These are phyloP conservation scores for Sitta carolinensis DNA, from an alignment of 2,797 vertebrate genomes.

Conservation along the genomic window DNA sequence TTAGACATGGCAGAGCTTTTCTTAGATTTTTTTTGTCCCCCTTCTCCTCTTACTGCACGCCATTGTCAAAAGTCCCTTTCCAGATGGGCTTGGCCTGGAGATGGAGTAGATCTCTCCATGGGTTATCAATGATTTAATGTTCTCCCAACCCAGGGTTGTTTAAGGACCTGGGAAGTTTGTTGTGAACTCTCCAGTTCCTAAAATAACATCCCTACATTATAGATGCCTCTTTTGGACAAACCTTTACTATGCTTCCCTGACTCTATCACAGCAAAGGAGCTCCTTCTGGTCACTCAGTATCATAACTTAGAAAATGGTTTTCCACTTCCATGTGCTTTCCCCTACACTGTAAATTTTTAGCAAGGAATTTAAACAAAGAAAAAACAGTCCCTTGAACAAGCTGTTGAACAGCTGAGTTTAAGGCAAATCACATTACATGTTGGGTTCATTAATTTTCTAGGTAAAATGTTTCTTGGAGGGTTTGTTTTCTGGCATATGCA, in stretches of 20 bases:
- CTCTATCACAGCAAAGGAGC: background rate
- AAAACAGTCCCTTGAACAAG: background rate
- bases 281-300: background rate
- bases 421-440: background rate
- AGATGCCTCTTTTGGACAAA: background rate
- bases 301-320: background rate
- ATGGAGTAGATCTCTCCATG: background rate
- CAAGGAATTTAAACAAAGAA: background rate
- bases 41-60: background rate
- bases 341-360: background rate
- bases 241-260: background rate
- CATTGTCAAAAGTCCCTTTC: background rate
- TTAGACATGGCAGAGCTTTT: background rate
- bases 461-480: constrained; percentile 33
- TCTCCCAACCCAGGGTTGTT: background rate
- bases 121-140: background rate
- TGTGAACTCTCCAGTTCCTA: background rate
- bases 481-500: background rate
- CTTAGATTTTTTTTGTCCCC: background rate
- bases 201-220: background rate
- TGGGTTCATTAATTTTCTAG: constrained; percentile 23
- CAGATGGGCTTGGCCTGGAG: background rate
- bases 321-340: background rate
- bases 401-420: background rate
- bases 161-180: background rate